These are phyloP conservation scores for Nebria brevicollis DNA, from an alignment of 2,888 invertebrate species.

Conservation along the genomic window DNA sequence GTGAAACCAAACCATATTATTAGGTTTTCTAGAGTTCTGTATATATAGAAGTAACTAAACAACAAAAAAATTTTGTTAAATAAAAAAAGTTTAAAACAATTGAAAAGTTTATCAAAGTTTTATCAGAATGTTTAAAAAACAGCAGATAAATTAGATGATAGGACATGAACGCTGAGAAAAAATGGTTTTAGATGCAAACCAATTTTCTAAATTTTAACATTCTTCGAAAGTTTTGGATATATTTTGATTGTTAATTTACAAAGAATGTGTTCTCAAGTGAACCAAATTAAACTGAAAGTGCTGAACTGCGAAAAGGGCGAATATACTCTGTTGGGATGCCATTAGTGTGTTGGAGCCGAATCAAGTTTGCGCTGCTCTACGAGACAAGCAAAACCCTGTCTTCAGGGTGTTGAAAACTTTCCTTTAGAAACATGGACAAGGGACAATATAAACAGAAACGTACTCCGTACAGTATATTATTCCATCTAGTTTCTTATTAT, in stretches of 20 bases:
- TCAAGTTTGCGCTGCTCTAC: slow-evolving; percentile 10
- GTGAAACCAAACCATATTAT: too few relatives aligned
- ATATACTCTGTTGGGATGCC: slow-evolving; percentile 16
- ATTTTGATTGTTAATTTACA: slow-evolving; percentile 50
- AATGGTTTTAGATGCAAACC: slow-evolving; percentile 36
- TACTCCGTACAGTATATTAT: background rate
- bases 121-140: slow-evolving; percentile 27
- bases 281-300: slow-evolving; percentile 40
- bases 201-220: slow-evolving; percentile 41
- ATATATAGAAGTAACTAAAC: too few relatives aligned
- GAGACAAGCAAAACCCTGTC: background rate
- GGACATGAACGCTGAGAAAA: slow-evolving; percentile 25
- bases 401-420: background rate
- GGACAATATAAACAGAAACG: background rate
- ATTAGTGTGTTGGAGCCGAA: slow-evolving; percentile 25
- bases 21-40: too few relatives aligned
- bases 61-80: too few relatives aligned
- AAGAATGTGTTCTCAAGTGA: slow-evolving; percentile 50
- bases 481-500: background rate
- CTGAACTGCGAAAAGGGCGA: slow-evolving; percentile 12
- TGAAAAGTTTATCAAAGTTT: slow-evolving; percentile 25
- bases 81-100: background rate
- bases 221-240: slow-evolving; percentile 47
- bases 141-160: slow-evolving; percentile 40
- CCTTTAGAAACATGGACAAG: background rate